Conservation (phyloP, 2,797 vertebrate species). For the Iguana delicatissima region DNA sequence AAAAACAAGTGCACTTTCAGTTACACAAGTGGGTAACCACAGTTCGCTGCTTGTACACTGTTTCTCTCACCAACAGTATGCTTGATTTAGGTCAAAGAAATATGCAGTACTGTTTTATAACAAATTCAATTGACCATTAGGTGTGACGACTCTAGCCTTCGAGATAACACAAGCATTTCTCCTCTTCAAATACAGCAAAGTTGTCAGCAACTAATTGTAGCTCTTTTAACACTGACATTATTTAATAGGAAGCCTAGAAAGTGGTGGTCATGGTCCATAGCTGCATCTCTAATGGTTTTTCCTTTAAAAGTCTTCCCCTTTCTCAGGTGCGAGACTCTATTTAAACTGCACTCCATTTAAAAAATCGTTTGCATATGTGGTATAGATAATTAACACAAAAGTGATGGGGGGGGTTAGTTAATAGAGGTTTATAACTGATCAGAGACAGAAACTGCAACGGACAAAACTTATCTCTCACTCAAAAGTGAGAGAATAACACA, state of each 20-base stretch:
- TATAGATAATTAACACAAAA: not conserved
- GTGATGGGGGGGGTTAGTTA: not conserved
- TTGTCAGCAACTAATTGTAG: not conserved
- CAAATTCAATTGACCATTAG: conserved; percentile 44
- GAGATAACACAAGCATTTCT: not conserved
- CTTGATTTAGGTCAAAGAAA: not conserved
- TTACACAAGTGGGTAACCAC: not conserved
- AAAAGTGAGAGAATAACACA: too few relatives aligned
- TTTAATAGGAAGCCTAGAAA: not conserved
- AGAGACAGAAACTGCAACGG: too few relatives aligned
- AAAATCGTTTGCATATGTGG: not conserved
- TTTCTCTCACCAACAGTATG: not conserved
- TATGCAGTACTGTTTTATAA: conserved; percentile 21
- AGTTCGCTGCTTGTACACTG: not conserved
- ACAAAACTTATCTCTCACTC: too few relatives aligned
- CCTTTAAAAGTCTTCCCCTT: not conserved
- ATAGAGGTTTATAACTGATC: not conserved
- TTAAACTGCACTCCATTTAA: not conserved
- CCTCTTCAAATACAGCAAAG: not conserved
- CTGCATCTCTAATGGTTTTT: too few relatives aligned
- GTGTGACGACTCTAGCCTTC: conserved; percentile 62
- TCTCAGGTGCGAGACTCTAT: not conserved
- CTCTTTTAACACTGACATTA: not conserved
- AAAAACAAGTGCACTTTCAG: not conserved
- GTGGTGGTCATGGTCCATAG: not conserved